Conservation (phyloP, 2,797 vertebrate species). For the Otus scops region DNA sequence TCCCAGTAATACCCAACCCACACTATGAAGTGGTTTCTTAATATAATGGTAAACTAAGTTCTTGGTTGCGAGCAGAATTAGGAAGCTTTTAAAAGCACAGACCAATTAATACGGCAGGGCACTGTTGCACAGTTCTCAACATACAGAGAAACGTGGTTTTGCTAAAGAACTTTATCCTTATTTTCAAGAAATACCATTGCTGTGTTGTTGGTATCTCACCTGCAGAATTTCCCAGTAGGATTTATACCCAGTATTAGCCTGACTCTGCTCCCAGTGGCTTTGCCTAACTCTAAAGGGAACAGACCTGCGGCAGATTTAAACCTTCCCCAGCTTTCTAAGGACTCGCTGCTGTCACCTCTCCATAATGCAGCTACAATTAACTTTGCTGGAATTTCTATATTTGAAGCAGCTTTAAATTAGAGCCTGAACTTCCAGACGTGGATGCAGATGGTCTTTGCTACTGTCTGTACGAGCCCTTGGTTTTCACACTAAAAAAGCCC, state of each 20-base stretch:
- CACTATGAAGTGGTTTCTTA: not conserved
- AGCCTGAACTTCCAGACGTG: conserved; percentile 39
- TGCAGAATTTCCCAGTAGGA: not conserved
- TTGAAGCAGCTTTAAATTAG: conserved; percentile 45
- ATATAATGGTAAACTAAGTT: not conserved
- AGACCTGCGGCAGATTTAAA: conserved; percentile 1
- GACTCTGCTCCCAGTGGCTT: not conserved
- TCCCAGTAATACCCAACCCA: not conserved
- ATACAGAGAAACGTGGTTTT: not conserved
- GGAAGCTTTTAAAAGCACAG: not conserved
- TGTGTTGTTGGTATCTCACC: not conserved
- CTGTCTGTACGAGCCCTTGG: conserved; percentile 20
- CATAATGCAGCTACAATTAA: conserved; percentile 33
- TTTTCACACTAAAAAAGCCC: conserved; percentile 33
- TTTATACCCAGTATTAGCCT: not conserved
- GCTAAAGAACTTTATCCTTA: not conserved
- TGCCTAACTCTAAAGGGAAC: not conserved
- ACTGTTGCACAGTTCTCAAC: not conserved
- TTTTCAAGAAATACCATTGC: not conserved
- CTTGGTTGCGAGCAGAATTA: not conserved
- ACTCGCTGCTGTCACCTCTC: not conserved
- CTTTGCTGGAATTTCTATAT: conserved; percentile 60
- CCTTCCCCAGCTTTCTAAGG: conserved; percentile 22
- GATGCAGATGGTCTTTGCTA: conserved; percentile 24
- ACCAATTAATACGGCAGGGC: not conserved